Evolutionary conservation across 2,888 invertebrate species (phyloP), one percentile per base, ranked within the genome.

Genomic region (Zygothrica quintamaculata): DNA sequence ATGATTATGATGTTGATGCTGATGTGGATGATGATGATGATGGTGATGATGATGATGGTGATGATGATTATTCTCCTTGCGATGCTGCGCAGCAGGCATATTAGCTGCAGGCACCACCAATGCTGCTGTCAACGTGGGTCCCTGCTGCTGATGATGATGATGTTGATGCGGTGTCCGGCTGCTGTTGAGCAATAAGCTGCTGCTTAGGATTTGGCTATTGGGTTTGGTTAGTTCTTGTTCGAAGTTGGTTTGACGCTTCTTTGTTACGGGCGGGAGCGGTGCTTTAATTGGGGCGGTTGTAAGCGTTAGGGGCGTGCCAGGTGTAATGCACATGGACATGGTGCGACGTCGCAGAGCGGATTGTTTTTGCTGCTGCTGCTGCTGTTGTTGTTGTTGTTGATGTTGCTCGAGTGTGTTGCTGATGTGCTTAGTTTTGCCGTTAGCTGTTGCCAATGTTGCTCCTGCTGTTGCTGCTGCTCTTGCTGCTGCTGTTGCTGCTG

Each of bases 211-310:
- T 65, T 84, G 81, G n/a, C 64, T 78, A 8, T 81, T 81, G 1
- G 82, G 82, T 36, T 84, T 84, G 5, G 64, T 85, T 1, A 84
- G 59, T 37, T 89, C 89, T 57, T 92, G 75, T 90, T 88, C 59
- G 90, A 93, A 88, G 91, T 93, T 65, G 87, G 92, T 84, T 91
- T 93, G 57, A 82, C 92, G 33, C 60, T 90, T 90, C 48, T 90
- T 90, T 0, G 77, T 56, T 3, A 66, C 29, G 3, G 61, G 26
- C 13, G 46, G n/a, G n/a, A n/a, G n/a, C n/a, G n/a, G n/a, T n/a
- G n/a, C n/a, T n/a, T 60, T 64, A 0, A 47, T 6, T 8, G 53
- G 33, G 5, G 53, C 18, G 5, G 44, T 7, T 12, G 31, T 25
- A 12, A 34, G 29, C 25, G 39, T 46, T 18, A 46, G n/a, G 0